Evolutionary conservation across 2,797 vertebrate genomes (phyloP), one percentile per base, ranked within the genome.

Genomic region (Hydrocynus forskahlii): DNA sequence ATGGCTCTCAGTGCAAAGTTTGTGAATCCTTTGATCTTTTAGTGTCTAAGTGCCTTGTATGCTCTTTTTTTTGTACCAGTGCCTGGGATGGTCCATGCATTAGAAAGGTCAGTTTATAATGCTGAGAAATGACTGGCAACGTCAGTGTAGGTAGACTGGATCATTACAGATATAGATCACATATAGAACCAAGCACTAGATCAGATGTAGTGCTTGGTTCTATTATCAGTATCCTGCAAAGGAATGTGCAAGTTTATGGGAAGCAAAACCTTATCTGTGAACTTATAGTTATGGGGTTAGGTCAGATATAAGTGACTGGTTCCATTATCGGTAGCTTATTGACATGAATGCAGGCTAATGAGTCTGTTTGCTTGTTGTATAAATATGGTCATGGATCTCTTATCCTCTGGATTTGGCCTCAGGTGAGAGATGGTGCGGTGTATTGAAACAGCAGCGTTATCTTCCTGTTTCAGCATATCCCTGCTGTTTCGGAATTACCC

Each of bases 381-480:
- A 40, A 23, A 52, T 13, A 0, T 54, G 2, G 71, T 21, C 35
- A 57, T 40, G 55, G 54, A 19, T 78, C 45, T 59, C 40, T 48
- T 13, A 19, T 50, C 43, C 35, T 10, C 23, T 35, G 35, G 35
- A 35, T 19, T 10, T 78, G 80, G 45, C 48, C 23, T 64, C 75
- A 38, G 75, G 67, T 66, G 35, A 77, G 43, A 48, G 64, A 25
- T 67, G 57, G 38, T 16, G 23, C 60, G 13, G 43, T 10, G 17
- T 19, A 17, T 67, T 64, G 25, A 70, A 29, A 38, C 52, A 54
- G 59, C 40, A 81, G 9, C 1, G 43, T 4, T 23, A 21, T 69
- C 54, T 48, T 81, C 75, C 57, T 78, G 76, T 84, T 80, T 35
- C 21, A 74, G 45, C 52, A 59, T 64, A 75, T 68, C 63, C 29